phyloP scores from a whole-genome alignment of 1,140 invertebrate genomes.

The Drosophila lini region DNA sequence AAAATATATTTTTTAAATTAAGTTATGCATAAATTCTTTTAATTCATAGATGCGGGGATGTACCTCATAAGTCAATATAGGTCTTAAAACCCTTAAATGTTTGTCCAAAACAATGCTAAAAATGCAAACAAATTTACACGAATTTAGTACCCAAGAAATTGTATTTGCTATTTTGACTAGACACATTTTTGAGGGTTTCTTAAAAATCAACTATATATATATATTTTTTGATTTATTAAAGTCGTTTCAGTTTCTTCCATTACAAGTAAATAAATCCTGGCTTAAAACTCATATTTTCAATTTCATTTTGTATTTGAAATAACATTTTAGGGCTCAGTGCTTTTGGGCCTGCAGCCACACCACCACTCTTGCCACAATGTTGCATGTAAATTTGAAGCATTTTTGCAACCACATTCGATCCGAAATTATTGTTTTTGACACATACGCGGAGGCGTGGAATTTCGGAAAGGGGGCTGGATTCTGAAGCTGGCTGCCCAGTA shows the following conservation, averaged over 20 bases:
- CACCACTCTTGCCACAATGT: conserved; percentile 10
- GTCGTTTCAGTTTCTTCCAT: no score
- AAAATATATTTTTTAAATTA: background rate
- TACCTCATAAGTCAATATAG: no score
- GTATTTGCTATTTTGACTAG: no score
- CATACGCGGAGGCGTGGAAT: conserved; percentile 21
- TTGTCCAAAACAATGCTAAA: no score
- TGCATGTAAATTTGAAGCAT: conserved; percentile 48
- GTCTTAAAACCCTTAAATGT: no score
- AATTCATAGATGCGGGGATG: background rate
- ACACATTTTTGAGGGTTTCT: background rate
- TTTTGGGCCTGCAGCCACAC: background rate
- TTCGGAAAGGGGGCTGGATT: background rate
- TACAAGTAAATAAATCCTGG: background rate
- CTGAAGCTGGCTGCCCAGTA: conserved; percentile 26
- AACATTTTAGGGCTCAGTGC: conserved; percentile 9
- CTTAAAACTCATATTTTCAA: background rate
- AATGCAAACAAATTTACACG: no score
- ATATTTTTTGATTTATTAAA: background rate
- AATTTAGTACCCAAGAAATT: no score
- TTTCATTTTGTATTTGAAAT: background rate
- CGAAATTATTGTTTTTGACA: conserved; percentile 58
- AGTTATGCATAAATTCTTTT: background rate
- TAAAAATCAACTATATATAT: background rate
- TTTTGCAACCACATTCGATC: conserved; percentile 53